Conservation (phyloP, 92 coral and sea anemone species). For the Montipora capitata region DNA sequence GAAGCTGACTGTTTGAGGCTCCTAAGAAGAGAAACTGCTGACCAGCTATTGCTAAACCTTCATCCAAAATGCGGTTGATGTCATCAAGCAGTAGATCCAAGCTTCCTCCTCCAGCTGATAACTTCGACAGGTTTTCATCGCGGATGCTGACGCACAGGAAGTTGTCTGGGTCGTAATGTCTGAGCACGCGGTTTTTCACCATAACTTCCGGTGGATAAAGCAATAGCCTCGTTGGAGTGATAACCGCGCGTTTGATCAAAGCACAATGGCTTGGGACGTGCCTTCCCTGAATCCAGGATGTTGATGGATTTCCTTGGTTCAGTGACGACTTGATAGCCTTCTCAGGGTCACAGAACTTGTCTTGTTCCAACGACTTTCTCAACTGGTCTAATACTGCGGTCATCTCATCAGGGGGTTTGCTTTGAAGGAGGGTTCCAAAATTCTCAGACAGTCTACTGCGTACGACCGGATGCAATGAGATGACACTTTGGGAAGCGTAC, state of each 20-base stretch:
- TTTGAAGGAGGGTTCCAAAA: constrained; percentile 67
- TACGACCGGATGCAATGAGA: constrained; percentile 78
- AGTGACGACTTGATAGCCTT: constrained; percentile 58
- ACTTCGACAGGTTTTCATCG: constrained; percentile 91
- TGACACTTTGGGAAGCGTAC: constrained; percentile 85
- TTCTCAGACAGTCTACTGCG: constrained; percentile 65
- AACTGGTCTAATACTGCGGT: constrained; percentile 79
- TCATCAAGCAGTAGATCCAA: constrained; percentile 69
- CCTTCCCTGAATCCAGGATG: constrained; percentile 50
- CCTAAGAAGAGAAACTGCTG: constrained; percentile 84
- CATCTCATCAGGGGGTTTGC: constrained; percentile 56
- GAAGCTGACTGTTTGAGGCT: constrained; percentile 98
- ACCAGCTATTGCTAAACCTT: constrained; percentile 82
- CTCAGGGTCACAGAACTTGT: constrained; percentile 87
- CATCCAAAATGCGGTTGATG: constrained; percentile 62
- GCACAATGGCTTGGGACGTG: constrained; percentile 92
- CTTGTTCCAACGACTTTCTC: constrained; percentile 61
- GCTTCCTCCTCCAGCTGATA: constrained; percentile 82
- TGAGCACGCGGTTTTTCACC: constrained; percentile 94
- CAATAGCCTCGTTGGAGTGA: constrained; percentile 94
- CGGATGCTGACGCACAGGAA: constrained; percentile 92
- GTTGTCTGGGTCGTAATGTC: constrained; percentile 78
- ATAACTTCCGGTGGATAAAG: constrained; percentile 90
- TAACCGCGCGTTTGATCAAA: constrained; percentile 90
- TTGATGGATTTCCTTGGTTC: constrained; percentile 54